phyloP scores from a whole-genome alignment of 2,113 vertebrate species.

The Muntiacus muntjak region DNA sequence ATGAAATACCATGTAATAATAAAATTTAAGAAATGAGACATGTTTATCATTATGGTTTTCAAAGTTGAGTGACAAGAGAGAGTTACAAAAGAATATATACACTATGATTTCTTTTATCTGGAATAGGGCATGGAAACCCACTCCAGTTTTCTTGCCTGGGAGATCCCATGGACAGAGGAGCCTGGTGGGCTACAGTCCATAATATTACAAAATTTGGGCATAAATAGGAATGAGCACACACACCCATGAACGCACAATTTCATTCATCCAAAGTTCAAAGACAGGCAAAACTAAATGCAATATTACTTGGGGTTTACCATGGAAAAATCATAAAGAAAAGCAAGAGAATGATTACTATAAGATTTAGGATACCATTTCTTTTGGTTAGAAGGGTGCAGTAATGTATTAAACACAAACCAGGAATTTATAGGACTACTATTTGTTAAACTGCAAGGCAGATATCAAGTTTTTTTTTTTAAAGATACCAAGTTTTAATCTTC shows the following conservation, averaged over 20 bases:
- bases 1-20: neutral
- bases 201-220: neutral
- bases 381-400: neutral
- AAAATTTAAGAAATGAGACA: neutral
- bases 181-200: neutral
- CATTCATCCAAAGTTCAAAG: neutral
- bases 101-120: neutral
- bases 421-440: neutral
- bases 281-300: neutral
- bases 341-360: neutral
- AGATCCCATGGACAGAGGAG: neutral
- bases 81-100: neutral
- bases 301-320: neutral
- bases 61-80: neutral
- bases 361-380: neutral
- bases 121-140: neutral
- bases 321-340: neutral
- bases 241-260: fast-evolving
- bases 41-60: neutral
- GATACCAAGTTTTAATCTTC: neutral
- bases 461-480: neutral
- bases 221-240: neutral
- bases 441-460: neutral
- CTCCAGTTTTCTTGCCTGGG: neutral
- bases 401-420: neutral